Conservation (phyloP, 1,140 invertebrate genomes). For the Heterodera carotae region DNA sequence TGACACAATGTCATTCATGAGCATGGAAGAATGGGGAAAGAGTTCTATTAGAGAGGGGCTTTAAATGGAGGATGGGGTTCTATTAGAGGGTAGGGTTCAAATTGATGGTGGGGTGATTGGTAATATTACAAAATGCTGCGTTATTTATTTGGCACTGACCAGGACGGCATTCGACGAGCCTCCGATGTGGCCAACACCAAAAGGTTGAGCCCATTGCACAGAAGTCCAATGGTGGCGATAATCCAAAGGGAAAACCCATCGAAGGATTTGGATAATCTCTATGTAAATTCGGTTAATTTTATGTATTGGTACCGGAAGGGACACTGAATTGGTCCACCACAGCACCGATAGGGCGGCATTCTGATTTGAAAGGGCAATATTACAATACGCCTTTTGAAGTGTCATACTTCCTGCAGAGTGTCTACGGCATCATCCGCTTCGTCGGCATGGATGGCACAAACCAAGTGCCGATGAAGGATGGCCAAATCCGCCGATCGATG, state of each 20-base stretch:
- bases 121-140: too few species aligned
- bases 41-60: too few species aligned
- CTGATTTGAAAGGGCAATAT: slow-evolving; percentile 3
- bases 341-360: slow-evolving; percentile 56
- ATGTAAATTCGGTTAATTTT: not conserved
- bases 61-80: too few species aligned
- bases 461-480: not conserved
- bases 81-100: too few species aligned
- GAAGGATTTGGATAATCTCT: not conserved
- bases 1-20: slow-evolving; percentile 18
- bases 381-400: too few species aligned
- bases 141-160: slow-evolving; percentile 44
- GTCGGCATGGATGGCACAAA: not conserved
- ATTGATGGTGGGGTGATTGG: too few species aligned
- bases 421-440: not conserved
- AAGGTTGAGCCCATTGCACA: slow-evolving; percentile 62
- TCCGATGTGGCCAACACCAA: slow-evolving; percentile 56
- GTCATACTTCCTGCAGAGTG: not conserved
- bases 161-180: slow-evolving; percentile 58
- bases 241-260: slow-evolving; percentile 48
- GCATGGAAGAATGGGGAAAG: too few species aligned
- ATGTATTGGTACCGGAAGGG: slow-evolving; percentile 3
- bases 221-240: slow-evolving; percentile 58
- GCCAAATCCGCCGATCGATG: not conserved
- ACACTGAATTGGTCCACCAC: slow-evolving; percentile 63